A percentile compares a stretch with the other conserved stretches of the same genome.
Conservation (phyloP, 2,113 vertebrate species). For the Phycodurus eques region DNA sequence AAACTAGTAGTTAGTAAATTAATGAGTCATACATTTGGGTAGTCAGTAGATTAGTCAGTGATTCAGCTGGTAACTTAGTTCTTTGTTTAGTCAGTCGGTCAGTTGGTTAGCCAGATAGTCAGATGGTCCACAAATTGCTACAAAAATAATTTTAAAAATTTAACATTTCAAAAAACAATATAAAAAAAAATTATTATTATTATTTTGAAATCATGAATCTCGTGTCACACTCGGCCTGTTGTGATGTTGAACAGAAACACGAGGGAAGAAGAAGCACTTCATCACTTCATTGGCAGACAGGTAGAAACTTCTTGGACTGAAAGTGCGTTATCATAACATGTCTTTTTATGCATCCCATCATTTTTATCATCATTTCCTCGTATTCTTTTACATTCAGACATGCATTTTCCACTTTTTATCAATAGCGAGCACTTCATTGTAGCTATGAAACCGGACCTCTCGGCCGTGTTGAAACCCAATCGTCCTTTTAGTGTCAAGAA, state of each 20-base stretch:
- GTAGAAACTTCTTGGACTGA: slow-evolving; percentile 36
- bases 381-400: background rate
- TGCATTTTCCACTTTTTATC: slow-evolving; percentile 55
- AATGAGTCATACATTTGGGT: background rate
- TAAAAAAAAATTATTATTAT: too few species aligned
- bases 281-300: slow-evolving; percentile 55
- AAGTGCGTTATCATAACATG: too few species aligned
- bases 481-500: slow-evolving; percentile 68
- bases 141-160: too few species aligned
- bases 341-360: background rate
- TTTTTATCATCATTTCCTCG: background rate
- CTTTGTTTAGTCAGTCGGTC: background rate
- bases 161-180: too few species aligned
- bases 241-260: too few species aligned
- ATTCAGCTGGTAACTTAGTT: background rate
- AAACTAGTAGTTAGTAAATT: background rate
- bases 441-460: slow-evolving; percentile 61
- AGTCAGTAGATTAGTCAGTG: background rate
- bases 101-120: background rate
- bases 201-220: too few species aligned
- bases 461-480: slow-evolving; percentile 66
- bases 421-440: slow-evolving; percentile 59
- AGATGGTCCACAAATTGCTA: background rate
- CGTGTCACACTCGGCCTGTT: too few species aligned
- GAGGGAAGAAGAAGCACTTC: slow-evolving; percentile 40